phyloP scores from a whole-genome alignment of 2,113 vertebrate genomes.

The Rana temporaria region DNA sequence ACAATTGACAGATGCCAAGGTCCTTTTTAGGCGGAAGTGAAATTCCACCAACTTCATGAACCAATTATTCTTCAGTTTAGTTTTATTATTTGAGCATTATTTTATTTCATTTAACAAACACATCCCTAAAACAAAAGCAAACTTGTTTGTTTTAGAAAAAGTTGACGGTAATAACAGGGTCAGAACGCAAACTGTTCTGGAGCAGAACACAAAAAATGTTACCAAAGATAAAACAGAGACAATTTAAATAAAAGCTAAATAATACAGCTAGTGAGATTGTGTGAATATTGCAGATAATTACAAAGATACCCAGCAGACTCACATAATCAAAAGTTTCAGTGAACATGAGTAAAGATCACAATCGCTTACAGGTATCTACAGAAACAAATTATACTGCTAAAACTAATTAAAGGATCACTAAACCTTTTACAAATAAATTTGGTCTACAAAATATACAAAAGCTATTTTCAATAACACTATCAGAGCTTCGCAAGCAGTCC shows the following conservation, averaged over 20 bases:
- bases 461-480: too few species aligned
- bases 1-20: too few species aligned
- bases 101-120: neutral
- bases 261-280: neutral
- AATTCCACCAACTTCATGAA: neutral
- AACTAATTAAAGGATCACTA: neutral
- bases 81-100: neutral
- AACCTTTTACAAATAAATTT: too few species aligned
- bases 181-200: neutral
- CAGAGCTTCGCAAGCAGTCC: too few species aligned
- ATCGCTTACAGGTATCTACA: neutral
- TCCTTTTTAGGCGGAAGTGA: too few species aligned
- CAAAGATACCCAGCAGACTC: neutral
- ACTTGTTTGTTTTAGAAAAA: neutral
- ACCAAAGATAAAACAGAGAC: neutral
- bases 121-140: neutral
- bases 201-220: constrained; percentile 37
- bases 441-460: too few species aligned
- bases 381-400: neutral
- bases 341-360: constrained; percentile 13
- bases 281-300: constrained; percentile 46
- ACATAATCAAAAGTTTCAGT: constrained; percentile 30
- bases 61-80: neutral
- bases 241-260: neutral
- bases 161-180: neutral